Evolutionary conservation across 2,113 vertebrate species (phyloP).

Genomic region (Gnathochromis pfefferi): DNA sequence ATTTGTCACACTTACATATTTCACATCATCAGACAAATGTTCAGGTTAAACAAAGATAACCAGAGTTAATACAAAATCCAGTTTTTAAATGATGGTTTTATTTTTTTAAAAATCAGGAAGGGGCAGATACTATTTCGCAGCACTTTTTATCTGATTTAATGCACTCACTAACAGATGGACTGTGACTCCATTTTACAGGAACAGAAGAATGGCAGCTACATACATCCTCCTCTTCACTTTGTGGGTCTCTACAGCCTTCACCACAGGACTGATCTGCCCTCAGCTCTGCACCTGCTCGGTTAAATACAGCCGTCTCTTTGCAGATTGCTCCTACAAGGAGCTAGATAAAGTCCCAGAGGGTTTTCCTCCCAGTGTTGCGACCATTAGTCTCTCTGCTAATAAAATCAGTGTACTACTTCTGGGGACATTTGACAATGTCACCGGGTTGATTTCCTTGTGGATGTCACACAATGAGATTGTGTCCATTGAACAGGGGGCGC

Average conservation of each 20-base stretch:
- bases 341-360: conserved; percentile 77
- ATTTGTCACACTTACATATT: background rate
- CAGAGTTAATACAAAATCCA: background rate
- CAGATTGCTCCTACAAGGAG: conserved; percentile 88
- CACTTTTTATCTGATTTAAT: background rate
- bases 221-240: conserved; percentile 54
- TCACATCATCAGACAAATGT: background rate
- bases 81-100: background rate
- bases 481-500: conserved; percentile 72
- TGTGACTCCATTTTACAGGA: conserved; percentile 41
- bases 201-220: conserved; percentile 65
- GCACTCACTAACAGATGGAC: background rate
- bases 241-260: conserved; percentile 42
- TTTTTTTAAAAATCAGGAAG: background rate
- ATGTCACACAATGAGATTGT: conserved; percentile 84
- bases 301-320: conserved; percentile 79
- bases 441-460: conserved; percentile 85
- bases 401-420: conserved; percentile 73
- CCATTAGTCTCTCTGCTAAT: conserved; percentile 86
- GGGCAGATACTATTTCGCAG: background rate
- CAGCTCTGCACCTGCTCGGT: conserved; percentile 81
- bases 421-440: conserved; percentile 78
- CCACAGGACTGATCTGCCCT: conserved; percentile 72
- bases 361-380: conserved; percentile 82
- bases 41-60: background rate